Evolutionary conservation across 2,113 vertebrate species (phyloP), one percentile per base, ranked within the genome.

Genomic region (Azemiops feae): DNA sequence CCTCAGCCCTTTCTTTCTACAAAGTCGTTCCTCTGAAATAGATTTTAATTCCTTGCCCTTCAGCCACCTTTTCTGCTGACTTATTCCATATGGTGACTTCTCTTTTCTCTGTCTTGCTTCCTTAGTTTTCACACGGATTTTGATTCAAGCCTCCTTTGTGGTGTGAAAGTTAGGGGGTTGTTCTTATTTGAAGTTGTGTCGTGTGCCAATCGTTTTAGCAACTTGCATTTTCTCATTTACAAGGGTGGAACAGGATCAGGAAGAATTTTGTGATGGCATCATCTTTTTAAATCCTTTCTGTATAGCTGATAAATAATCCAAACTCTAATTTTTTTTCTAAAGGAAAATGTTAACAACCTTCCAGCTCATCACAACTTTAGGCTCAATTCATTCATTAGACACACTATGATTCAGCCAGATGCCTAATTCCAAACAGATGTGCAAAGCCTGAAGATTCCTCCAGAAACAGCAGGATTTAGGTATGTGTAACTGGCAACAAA

Each of bases 141-240:
- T 52, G 5, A 50, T 85, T 50, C 23, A 53, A 96, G 89, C 87
- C 94, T 92, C 86, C 92, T 97, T 96, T 11, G 0, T 95, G 94
- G 93, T 93, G 95, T 95, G 0, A 0, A 97, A 94, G 90, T 87
- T 95, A 95, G 89, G 95, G 95, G 92, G 94, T 89, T 92, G 96
- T 95, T 95, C 94, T 96, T 96, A 95, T 96, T 94, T 96, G 96
- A 96, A 96, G 93, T 55, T 69, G 93, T 16, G 7, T 93, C 85
- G 93, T 93, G 93, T 96, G 92, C 95, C 95, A 95, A 94, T 95
- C 96, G 97, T 94, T 97, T 95, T 89, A 95, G 94, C 91, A 95
- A 95, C 90, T 93, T 94, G 34, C 23, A 94, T 91, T 95, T 94
- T 92, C 87, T 89, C 69, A 45, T 30, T 85, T 43, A 30, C 20